Evolutionary conservation across 1,140 invertebrate species (phyloP), one percentile per base, ranked within the genome.

Genomic region (Sipha flava): DNA sequence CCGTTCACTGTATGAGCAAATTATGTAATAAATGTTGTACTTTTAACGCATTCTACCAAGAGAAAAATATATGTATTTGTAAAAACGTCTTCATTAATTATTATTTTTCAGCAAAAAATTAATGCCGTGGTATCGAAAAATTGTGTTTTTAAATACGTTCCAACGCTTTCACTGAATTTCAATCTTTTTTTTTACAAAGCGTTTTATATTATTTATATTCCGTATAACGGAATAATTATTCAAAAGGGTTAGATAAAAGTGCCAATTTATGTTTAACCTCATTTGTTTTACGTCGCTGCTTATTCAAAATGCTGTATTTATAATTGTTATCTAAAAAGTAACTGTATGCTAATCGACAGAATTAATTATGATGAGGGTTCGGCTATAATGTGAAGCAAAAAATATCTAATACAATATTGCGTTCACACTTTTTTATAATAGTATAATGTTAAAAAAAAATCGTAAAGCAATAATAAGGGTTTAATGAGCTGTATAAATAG

Each of bases 241-340:
- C 59, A 62, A 62, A 62, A 21, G 31, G 59, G 59, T 62, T 62
- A 57, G 59, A 62, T 62, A 62, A 62, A 62, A 62, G 29, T 62
- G 59, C 59, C 59, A 62, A 62, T 62, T 62, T 62, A 62, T n/a
- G 59, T 62, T 34, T 3, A 62, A 34, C 31, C 59, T 16, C 31
- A 10, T 62, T n/a, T 62, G 9, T 34, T 62, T 62, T 62, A 31
- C 31, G 29, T 62, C 3, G 59, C 18, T 59, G 23, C 57, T 59
- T 59, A 59, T 23, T 3, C 1, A 21, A 62, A 34, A 34, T 9
- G 59, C 18, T 14, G 23, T 12, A 57, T 26, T 10, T 29, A 29
- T 12, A 29, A 26, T 29, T 57, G 23, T 57, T 54, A 26, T 57
- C 26, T 57, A 26, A 57, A 29, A 57, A n/a, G n/a, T n/a, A n/a